Conservation (phyloP, 2,797 vertebrate genomes). For the Tarsius wallacei region DNA sequence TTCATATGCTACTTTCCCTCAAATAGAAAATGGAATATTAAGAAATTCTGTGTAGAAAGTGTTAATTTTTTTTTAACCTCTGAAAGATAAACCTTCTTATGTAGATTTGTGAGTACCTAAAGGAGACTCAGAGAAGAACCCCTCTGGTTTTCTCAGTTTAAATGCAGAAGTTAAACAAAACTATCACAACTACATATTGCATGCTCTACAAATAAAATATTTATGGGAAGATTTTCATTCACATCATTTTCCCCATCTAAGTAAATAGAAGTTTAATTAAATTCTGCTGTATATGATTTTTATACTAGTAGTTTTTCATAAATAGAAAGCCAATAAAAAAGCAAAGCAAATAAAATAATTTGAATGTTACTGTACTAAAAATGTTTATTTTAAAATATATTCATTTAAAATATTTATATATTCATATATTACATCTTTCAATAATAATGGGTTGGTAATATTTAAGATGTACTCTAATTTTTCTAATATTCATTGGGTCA, state of each 20-base stretch:
- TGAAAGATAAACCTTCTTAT: neutral
- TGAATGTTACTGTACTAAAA: neutral
- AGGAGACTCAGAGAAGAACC: neutral
- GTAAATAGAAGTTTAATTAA: neutral
- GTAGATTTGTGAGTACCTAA: neutral
- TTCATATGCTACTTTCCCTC: neutral
- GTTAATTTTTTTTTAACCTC: neutral
- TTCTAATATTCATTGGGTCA: neutral
- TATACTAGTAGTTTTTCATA: neutral
- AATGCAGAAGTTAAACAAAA: neutral
- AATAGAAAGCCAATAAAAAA: neutral
- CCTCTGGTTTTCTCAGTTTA: neutral
- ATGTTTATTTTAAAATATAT: conserved; percentile 6
- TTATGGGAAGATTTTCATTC: neutral
- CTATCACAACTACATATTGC: neutral
- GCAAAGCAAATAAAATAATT: neutral
- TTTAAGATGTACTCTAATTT: neutral
- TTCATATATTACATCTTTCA: neutral
- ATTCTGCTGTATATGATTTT: neutral
- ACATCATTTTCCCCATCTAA: neutral
- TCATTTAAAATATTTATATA: conserved; percentile 1
- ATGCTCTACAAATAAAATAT: neutral
- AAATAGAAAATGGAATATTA: neutral
- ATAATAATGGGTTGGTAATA: neutral
- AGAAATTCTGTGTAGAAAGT: neutral